These are phyloP conservation scores for Panonychus citri DNA, from an alignment of 1,140 invertebrate species.

Conservation along the genomic window DNA sequence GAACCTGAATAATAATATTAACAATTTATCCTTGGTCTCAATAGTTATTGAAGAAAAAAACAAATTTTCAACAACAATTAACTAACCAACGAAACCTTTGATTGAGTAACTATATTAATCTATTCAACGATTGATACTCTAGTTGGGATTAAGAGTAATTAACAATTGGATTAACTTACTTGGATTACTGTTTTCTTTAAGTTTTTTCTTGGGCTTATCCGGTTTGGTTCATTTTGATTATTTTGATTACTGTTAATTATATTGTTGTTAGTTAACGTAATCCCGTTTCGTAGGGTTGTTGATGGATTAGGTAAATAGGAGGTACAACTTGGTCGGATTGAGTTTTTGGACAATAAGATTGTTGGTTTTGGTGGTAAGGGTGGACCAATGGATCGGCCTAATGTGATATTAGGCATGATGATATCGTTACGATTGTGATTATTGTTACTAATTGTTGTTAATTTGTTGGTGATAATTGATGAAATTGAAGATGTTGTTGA, in stretches of 20 bases:
- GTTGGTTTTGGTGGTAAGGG: conserved; percentile 16
- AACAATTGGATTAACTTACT: conserved; percentile 9
- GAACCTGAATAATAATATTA: no score
- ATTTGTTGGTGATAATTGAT: background rate
- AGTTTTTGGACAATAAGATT: conserved; percentile 11
- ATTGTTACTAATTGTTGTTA: background rate
- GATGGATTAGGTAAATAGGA: background rate
- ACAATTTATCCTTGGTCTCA: no score
- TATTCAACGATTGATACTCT: no score
- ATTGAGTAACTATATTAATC: no score
- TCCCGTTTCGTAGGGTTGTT: background rate
- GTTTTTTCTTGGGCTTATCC: no score
- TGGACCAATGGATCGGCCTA: conserved; percentile 6
- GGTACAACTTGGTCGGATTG: background rate
- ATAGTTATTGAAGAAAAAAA: no score
- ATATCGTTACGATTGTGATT: background rate
- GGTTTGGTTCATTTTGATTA: conserved; percentile 9
- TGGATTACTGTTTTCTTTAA: conserved; percentile 61
- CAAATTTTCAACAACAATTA: no score
- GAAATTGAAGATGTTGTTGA: background rate
- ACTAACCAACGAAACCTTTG: no score
- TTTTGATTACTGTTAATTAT: conserved; percentile 13
- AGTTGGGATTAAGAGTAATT: background rate
- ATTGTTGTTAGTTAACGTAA: conserved; percentile 10
- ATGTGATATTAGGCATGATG: background rate